Evolutionary conservation across 30 jellyfish, hydroid and myxozoan genomes (phyloP), one percentile per base, ranked within the genome.

Genomic region (Nemopilema nomurai): DNA sequence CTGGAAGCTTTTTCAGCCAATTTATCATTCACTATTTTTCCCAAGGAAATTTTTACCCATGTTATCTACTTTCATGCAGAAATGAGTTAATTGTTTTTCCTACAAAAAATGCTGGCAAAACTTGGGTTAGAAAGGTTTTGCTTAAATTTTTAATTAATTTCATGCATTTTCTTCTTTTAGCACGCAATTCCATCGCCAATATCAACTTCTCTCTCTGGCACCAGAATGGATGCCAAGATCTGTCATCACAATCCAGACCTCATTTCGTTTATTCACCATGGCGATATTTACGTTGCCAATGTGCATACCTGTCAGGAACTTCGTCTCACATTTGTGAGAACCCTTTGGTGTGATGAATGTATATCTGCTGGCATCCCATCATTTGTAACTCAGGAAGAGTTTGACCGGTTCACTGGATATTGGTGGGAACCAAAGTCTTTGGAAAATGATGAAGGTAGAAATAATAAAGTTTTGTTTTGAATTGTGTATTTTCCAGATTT

Each of bases 351-450:
- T 0, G 94, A 90, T 27, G 96, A 92, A 0, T 77, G 71, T 65
- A 74, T 85, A n/a, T 92, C 98, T 23, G 98, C 96, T 0, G 98
- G 98, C 1, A 91, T 86, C 7, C 98, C 98, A 13, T 80, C 96
- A 16, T 92, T 78, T 77, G 98, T 92, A 18, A 92, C 96, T 0
- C 96, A 92, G 69, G 98, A 92, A 73, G 98, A 92, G 52, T 92
- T 92, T 92, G 98, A 92, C 50, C 72, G 98, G 20, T 92, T 86
- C 62, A 80, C 98, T 63, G 98, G 98, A 18, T 92, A 92, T 63
- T 92, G 98, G 98, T 92, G 98, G 98, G 95, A 87, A 51, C 98
- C 98, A 57, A 53, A 62, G 9, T 26, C 68, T 29, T 77, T 63
- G 16, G 86, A 83, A 75, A 88, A 83, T 64, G 79, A n/a, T 76